phyloP scores from a whole-genome alignment of 2,888 invertebrate genomes.

The Stenotaenia linearis region DNA sequence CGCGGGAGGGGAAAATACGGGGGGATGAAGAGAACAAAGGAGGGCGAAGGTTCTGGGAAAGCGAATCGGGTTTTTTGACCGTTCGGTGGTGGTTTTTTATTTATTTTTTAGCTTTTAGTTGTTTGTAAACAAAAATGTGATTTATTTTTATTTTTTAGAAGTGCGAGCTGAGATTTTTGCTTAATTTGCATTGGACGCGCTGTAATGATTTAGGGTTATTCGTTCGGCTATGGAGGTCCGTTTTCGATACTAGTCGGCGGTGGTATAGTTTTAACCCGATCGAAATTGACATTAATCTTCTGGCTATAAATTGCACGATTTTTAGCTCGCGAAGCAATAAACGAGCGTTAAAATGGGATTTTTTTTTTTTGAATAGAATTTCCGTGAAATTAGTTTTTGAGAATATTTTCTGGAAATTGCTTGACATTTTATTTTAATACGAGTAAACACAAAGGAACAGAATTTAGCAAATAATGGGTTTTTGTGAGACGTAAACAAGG shows the following conservation, averaged over 20 bases:
- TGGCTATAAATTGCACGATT: constrained; percentile 7
- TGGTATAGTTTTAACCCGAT: constrained; percentile 6
- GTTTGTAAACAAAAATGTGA: background rate
- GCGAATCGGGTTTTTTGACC: background rate
- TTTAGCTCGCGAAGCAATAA: background rate
- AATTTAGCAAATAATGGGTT: too few species aligned
- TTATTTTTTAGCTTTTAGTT: background rate
- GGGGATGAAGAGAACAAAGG: background rate
- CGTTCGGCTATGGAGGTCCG: background rate
- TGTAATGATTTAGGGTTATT: background rate
- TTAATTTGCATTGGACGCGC: background rate
- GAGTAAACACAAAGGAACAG: too few species aligned
- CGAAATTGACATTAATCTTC: constrained; percentile 18
- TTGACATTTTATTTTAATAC: too few species aligned
- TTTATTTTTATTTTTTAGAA: background rate
- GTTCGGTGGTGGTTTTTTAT: background rate
- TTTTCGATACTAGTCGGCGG: constrained; percentile 12
- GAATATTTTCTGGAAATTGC: too few species aligned
- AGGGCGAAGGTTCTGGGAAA: background rate
- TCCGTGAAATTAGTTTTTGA: background rate
- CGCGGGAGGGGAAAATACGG: background rate
- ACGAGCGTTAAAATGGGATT: background rate
- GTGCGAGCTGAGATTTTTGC: background rate
- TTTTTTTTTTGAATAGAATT: background rate
- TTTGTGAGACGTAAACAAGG: too few species aligned